Evolutionary conservation across 2,797 vertebrate species (phyloP).

Genomic region (Lagorchestes hirsutus): DNA sequence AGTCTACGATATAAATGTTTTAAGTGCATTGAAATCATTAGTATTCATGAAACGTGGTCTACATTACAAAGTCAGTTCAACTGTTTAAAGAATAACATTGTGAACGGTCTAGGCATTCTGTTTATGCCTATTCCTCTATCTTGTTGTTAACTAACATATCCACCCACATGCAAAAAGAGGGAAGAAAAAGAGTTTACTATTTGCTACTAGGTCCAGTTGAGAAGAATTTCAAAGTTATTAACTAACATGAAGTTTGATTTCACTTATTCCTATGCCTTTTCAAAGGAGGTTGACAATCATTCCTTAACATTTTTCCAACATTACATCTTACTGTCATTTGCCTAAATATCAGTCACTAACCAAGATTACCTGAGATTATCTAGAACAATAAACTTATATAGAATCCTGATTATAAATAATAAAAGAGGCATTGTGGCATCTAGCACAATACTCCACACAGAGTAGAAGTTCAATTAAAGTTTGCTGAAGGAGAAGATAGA

Average conservation of each 20-base stretch:
- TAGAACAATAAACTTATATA: not conserved
- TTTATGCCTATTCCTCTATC: not conserved
- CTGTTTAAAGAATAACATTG: not conserved
- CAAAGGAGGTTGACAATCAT: not conserved
- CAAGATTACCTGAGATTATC: not conserved
- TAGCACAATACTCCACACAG: not conserved
- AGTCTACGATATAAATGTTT: not conserved
- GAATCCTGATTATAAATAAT: not conserved
- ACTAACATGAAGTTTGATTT: not conserved
- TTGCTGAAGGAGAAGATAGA: not conserved
- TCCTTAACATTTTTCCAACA: not conserved
- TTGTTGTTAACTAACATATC: not conserved
- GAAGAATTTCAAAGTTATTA: not conserved
- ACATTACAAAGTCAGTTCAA: not conserved
- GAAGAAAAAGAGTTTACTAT: not conserved
- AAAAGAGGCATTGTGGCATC: not conserved
- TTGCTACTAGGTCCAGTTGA: not conserved
- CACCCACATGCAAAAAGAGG: not conserved
- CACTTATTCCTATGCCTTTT: not conserved
- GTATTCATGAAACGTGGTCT: not conserved
- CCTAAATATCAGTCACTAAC: not conserved
- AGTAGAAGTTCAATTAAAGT: not conserved
- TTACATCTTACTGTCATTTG: not conserved
- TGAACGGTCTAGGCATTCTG: not conserved
- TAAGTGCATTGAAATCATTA: not conserved